Evolutionary conservation across 2,797 vertebrate genomes (phyloP), one percentile per base, ranked within the genome.

Genomic region (Gymnothorax reevesii): DNA sequence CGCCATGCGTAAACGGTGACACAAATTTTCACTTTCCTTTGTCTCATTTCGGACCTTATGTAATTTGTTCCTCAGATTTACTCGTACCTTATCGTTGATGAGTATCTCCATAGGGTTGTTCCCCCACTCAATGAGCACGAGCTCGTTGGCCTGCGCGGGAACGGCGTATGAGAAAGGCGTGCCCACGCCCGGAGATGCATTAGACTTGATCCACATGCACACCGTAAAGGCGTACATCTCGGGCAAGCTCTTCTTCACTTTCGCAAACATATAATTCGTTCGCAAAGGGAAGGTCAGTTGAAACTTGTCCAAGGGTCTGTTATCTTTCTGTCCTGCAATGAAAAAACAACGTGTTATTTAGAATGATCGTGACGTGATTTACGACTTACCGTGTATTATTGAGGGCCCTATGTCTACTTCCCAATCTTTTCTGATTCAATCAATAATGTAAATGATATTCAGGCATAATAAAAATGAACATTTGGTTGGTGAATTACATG

Each of bases 61-160:
- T 77, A 7, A 7, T 33, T 77, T 13, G 3, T 17, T 2, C 49
- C 73, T 77, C 27, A 20, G 9, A 54, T 54, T 52, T 2, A 7
- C 85, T 42, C 33, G 33, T 93, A 99, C 98, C 98, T 99, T 99
- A 93, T 99, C 98, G 0, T 99, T 99, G 90, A 99, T 99, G 91
- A 99, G 97, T 84, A 99, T 96, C 93, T 99, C 98, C 98, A 99
- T 99, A n/a, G 98, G 98, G 91, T 99, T 98, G 94, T 97, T 98
- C 17, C 98, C 97, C 98, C 98, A 99, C 92, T 99, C 98, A 0
- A 99, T 99, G 87, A 99, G 95, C 57, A 99, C 98, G 91, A 99
- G 95, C 88, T 99, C 98, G 3, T 99, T 99, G 86, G 98, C 93
- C 94, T 99, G 98, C 9, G 97, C 97, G 0, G 97, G 97, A 69